Evolutionary conservation across 2,888 invertebrate genomes (phyloP).

Genomic region (Operophtera brumata): DNA sequence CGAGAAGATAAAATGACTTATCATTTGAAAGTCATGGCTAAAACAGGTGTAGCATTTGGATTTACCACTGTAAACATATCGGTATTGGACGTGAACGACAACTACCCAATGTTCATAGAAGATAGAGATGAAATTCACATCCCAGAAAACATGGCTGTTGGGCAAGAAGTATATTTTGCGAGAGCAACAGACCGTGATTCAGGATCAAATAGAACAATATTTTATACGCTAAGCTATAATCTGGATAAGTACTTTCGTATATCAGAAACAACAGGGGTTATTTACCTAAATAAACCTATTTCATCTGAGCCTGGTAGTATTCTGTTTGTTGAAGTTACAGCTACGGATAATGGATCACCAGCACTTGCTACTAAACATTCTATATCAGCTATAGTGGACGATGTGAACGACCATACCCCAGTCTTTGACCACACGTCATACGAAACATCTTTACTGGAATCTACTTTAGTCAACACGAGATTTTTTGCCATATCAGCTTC

Average conservation of each 20-base stretch:
- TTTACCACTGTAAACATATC: slow-evolving; percentile 90
- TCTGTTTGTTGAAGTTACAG: slow-evolving; percentile 88
- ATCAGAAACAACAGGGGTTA: slow-evolving; percentile 91
- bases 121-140: slow-evolving; percentile 90
- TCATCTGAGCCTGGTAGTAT: slow-evolving; percentile 86
- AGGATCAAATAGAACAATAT: slow-evolving; percentile 92
- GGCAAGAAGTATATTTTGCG: slow-evolving; percentile 94
- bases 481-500: slow-evolving; percentile 94
- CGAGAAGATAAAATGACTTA: slow-evolving; percentile 90
- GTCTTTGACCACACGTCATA: slow-evolving; percentile 95
- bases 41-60: slow-evolving; percentile 87
- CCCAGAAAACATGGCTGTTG: slow-evolving; percentile 94
- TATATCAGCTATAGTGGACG: slow-evolving; percentile 87
- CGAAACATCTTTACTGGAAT: slow-evolving; percentile 94
- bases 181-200: slow-evolving; percentile 93
- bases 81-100: slow-evolving; percentile 94
- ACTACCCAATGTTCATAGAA: slow-evolving; percentile 90
- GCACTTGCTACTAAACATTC: slow-evolving; percentile 87
- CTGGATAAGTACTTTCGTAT: slow-evolving; percentile 91
- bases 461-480: slow-evolving; percentile 93
- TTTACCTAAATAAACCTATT: slow-evolving; percentile 91
- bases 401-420: slow-evolving; percentile 97
- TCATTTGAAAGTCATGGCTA: slow-evolving; percentile 89
- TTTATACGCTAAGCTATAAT: slow-evolving; percentile 90
- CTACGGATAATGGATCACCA: slow-evolving; percentile 90